Base-by-base conservation (phyloP, 2,797 vertebrate species). In the Enoplosus armatus region DNA sequence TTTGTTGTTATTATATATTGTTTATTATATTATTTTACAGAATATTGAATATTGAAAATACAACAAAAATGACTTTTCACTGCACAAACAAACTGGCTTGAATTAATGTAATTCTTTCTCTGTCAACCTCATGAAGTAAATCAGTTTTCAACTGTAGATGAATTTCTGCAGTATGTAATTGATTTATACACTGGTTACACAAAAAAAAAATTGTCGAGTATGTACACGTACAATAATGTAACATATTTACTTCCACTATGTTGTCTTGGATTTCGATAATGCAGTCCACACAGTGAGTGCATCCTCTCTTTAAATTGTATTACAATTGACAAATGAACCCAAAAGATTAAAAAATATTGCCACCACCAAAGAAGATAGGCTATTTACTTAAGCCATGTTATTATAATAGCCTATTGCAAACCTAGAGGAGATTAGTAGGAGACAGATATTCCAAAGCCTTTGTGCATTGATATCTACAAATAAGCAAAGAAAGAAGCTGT, bases 361-460 rank as follows among this genome's bases (percentile, higher is more conserved):
- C 92, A 94, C 90, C 94, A 95, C 90, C 90, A 94, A 87, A 95
- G 95, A 93, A 92, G 87, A 94, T 93, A 94, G 90, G 90, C 37
- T 71, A 86, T 96, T 95, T 94, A 81, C 88, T 94, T 96, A 94
- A 95, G 95, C 94, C 93, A 88, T 71, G 78, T 94, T 94, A 94
- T 96, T 95, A 89, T 93, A 87, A 95, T 95, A 82, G 79, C 63
- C 72, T 75, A 81, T 82, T 83, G 51, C 68, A 91, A 95, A 95
- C 90, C 93, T 75, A 79, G 85, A 93, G 92, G 72, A 89, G 85
- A 94, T 93, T 92, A 87, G 85, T n/a, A 24, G 43, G 80, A 93
- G 93, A 65, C 69, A 84, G 85, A 79, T 60, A 85, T 89, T 91
- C 82, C 47, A 80, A 83, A 92, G 70, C 89, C 92, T 89, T 79